These are phyloP conservation scores for Pachymerium ferrugineum DNA, from an alignment of 2,888 invertebrate genomes.

Conservation along the genomic window DNA sequence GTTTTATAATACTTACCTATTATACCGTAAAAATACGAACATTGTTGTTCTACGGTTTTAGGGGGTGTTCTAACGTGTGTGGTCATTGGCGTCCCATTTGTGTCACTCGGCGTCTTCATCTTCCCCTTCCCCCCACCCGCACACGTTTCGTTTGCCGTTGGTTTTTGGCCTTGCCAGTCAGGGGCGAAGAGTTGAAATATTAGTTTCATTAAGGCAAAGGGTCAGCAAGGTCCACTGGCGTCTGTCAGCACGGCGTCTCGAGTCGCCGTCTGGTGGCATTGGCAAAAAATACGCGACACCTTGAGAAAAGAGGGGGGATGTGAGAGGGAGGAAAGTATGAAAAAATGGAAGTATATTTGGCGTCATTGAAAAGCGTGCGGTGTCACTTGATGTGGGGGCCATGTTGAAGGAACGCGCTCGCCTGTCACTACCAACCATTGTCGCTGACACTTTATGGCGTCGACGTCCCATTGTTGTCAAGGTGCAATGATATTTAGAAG, in stretches of 20 bases:
- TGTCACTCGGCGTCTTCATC: background rate
- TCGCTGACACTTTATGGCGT: constrained; percentile 13
- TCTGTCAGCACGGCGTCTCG: background rate
- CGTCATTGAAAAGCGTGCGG: constrained; percentile 13
- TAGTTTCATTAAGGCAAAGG: background rate
- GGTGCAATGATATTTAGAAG: constrained; percentile 8
- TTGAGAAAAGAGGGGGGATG: background rate
- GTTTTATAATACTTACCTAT: too few species aligned
- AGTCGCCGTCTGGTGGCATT: constrained; percentile 4
- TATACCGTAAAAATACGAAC: background rate
- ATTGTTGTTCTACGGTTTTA: background rate
- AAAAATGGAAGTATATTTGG: constrained; percentile 13
- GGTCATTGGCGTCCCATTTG: background rate
- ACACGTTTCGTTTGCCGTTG: background rate
- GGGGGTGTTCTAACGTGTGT: background rate
- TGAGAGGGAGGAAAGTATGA: background rate
- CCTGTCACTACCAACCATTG: background rate
- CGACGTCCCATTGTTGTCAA: constrained; percentile 7
- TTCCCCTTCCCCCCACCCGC: background rate
- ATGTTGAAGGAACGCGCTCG: constrained; percentile 8
- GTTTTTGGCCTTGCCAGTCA: constrained; percentile 13
- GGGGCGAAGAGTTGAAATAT: constrained; percentile 8
- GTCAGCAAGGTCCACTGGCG: background rate
- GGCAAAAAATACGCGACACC: background rate
- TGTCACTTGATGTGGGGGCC: constrained; percentile 13